Conservation (phyloP, 2,797 vertebrate genomes). For the Balearica regulorum region DNA sequence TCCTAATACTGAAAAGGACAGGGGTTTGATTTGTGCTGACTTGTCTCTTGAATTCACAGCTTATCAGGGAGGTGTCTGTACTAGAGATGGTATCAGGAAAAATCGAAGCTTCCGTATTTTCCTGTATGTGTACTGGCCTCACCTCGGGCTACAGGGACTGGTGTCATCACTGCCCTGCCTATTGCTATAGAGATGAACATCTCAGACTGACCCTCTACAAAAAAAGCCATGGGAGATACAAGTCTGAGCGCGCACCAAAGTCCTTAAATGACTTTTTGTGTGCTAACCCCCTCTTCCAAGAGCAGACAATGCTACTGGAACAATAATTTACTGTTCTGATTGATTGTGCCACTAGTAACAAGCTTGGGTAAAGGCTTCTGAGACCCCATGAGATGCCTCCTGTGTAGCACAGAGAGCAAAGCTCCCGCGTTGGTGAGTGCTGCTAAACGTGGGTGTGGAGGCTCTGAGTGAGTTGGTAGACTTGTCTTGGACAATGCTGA, state of each 20-base stretch:
- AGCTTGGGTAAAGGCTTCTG: background rate
- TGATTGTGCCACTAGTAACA: background rate
- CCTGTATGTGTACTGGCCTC: accelerated
- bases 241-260: background rate
- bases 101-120: background rate
- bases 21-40: background rate
- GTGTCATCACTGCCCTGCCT: accelerated
- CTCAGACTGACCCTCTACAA: background rate
- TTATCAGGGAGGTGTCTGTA: background rate
- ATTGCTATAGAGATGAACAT: background rate
- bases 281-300: background rate
- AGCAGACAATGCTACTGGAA: background rate
- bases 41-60: background rate
- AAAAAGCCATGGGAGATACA: background rate
- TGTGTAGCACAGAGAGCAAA: background rate
- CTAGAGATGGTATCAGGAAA: background rate
- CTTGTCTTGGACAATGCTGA: accelerated
- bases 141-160: background rate
- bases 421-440: background rate
- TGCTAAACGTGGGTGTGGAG: background rate
- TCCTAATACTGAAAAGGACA: background rate
- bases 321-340: background rate
- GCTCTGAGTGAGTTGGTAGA: background rate
- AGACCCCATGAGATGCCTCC: accelerated
- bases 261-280: background rate